A percentile compares a stretch with the other conserved stretches of the same genome.
These are phyloP conservation scores for Parasteatoda tepidariorum DNA, from an alignment of 1,140 invertebrate species.

Conservation along the genomic window DNA sequence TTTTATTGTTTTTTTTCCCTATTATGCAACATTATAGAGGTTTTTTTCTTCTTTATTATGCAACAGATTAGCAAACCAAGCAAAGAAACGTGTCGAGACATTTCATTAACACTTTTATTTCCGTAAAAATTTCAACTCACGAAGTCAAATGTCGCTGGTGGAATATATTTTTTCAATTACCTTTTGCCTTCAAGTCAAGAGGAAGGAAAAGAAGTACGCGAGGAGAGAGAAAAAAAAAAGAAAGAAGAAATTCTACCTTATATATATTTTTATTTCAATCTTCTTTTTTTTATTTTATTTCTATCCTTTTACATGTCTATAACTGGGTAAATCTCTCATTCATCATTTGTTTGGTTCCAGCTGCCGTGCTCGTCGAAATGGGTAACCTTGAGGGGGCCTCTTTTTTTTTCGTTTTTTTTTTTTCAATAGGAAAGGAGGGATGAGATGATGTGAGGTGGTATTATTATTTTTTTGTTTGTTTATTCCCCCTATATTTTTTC, in stretches of 20 bases:
- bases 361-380: conserved; percentile 45
- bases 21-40: too few species aligned
- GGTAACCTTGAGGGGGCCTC: conserved; percentile 52
- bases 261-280: not conserved
- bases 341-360: conserved; percentile 41
- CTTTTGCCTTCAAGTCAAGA: not conserved
- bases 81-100: too few species aligned
- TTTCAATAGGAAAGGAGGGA: too few species aligned
- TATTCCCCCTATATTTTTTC: not conserved
- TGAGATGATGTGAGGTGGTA: not conserved
- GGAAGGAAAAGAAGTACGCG: not conserved
- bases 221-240: not conserved
- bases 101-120: too few species aligned
- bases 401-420: too few species aligned
- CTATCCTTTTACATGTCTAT: not conserved
- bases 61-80: too few species aligned
- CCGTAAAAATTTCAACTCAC: too few species aligned
- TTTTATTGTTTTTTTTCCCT: too few species aligned
- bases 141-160: too few species aligned
- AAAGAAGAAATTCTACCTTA: conserved; percentile 11
- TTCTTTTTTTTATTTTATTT: not conserved
- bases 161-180: conserved; percentile 33
- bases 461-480: conserved; percentile 45
- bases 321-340: conserved; percentile 55
- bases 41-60: too few species aligned